phyloP scores from a whole-genome alignment of 2,113 vertebrate species.

The Rhynchomys soricoides region DNA sequence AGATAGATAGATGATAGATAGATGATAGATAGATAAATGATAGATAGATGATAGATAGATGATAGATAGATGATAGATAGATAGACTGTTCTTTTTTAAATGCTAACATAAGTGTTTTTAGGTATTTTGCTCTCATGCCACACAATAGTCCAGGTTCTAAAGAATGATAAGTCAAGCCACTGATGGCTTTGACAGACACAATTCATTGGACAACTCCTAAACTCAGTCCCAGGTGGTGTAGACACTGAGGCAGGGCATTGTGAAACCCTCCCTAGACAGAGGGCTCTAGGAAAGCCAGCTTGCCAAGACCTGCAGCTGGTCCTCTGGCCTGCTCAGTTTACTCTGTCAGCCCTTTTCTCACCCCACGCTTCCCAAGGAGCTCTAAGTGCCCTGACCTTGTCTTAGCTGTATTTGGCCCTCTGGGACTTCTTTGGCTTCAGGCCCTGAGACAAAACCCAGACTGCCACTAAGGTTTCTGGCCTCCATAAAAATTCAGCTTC shows the following conservation, averaged over 20 bases:
- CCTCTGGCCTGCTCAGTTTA: neutral
- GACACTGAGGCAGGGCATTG: neutral
- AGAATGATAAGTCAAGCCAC: neutral
- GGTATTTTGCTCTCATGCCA: neutral
- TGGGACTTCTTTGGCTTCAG: conserved; percentile 2
- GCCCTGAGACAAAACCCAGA: neutral
- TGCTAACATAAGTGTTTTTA: neutral
- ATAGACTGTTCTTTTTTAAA: neutral
- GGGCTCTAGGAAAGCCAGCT: neutral
- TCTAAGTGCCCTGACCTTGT: neutral
- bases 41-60: no score
- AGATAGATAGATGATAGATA: no score
- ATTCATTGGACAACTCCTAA: neutral
- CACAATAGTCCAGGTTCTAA: neutral
- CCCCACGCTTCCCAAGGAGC: neutral
- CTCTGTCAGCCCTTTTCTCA: neutral
- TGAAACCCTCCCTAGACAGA: neutral
- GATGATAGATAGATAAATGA: no score
- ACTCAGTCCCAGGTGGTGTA: neutral
- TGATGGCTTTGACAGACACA: neutral
- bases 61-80: no score
- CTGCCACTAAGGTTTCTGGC: neutral
- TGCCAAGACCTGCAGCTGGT: neutral
- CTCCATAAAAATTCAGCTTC: neutral
- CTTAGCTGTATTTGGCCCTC: neutral